phyloP scores from a whole-genome alignment of 2,888 invertebrate species.

The Teleogryllus oceanicus region DNA sequence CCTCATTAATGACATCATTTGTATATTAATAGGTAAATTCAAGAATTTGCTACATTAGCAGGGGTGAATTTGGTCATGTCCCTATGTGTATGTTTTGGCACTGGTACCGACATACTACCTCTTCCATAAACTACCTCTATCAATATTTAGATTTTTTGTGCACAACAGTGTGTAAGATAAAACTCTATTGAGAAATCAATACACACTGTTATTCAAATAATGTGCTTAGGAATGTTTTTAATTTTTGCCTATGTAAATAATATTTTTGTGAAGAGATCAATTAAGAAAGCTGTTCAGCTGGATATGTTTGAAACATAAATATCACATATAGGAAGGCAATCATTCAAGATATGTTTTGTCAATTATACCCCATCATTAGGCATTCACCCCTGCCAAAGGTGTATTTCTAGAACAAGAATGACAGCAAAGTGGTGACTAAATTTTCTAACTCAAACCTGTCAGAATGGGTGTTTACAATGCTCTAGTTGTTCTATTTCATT shows the following conservation, averaged over 20 bases:
- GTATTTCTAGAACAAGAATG: neutral
- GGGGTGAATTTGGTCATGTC: neutral
- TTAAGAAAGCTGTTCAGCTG: neutral
- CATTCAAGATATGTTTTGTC: constrained; percentile 7
- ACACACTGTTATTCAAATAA: too few species aligned
- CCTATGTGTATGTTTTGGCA: neutral
- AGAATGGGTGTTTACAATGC: neutral
- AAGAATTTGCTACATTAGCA: neutral
- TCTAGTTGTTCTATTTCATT: neutral
- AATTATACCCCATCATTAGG: neutral
- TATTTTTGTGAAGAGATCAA: neutral
- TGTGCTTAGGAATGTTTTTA: neutral
- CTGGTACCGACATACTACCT: neutral
- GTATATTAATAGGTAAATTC: neutral
- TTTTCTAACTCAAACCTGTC: neutral
- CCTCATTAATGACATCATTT: neutral
- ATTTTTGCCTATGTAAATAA: neutral
- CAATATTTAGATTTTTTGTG: neutral
- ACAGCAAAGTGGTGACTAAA: neutral
- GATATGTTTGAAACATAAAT: neutral
- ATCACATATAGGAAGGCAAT: constrained; percentile 4
- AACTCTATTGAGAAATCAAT: too few species aligned
- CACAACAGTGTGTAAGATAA: too few species aligned
- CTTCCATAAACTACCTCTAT: neutral
- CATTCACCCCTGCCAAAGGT: constrained; percentile 18